These are phyloP conservation scores for Eupithecia subfuscata DNA, from an alignment of 2,888 invertebrate species.

Conservation along the genomic window DNA sequence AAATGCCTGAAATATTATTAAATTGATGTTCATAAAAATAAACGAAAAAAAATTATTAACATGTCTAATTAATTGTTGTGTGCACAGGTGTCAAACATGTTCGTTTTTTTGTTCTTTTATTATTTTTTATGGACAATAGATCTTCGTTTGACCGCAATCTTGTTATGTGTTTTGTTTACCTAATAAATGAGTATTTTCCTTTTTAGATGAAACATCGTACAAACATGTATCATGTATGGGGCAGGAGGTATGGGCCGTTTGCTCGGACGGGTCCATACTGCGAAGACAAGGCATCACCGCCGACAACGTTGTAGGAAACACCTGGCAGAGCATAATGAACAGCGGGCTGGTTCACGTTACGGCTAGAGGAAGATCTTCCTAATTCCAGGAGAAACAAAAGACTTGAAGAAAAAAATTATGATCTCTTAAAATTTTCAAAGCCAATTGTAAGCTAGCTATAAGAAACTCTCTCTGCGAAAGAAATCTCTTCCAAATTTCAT, in stretches of 20 bases:
- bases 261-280: constrained; percentile 87
- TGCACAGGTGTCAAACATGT: no score
- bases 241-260: constrained; percentile 90
- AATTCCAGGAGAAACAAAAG: constrained; percentile 33
- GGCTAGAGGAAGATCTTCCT: constrained; percentile 58
- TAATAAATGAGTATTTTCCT: not conserved
- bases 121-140: no score
- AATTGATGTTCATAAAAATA: no score
- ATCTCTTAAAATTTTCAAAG: constrained; percentile 38
- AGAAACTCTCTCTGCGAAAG: constrained; percentile 3
- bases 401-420: constrained; percentile 31
- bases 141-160: no score
- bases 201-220: constrained; percentile 77
- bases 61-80: no score
- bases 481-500: constrained; percentile 26
- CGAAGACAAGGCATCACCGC: constrained; percentile 89
- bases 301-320: constrained; percentile 89
- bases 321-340: constrained; percentile 89
- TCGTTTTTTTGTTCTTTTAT: no score
- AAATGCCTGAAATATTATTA: no score
- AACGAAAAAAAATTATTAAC: no score
- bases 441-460: constrained; percentile 34
- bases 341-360: constrained; percentile 75
- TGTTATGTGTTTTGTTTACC: no score
- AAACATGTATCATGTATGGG: constrained; percentile 89